These are phyloP conservation scores for Hemitrygon akajei DNA, from an alignment of 2,797 vertebrate genomes.

Conservation along the genomic window DNA sequence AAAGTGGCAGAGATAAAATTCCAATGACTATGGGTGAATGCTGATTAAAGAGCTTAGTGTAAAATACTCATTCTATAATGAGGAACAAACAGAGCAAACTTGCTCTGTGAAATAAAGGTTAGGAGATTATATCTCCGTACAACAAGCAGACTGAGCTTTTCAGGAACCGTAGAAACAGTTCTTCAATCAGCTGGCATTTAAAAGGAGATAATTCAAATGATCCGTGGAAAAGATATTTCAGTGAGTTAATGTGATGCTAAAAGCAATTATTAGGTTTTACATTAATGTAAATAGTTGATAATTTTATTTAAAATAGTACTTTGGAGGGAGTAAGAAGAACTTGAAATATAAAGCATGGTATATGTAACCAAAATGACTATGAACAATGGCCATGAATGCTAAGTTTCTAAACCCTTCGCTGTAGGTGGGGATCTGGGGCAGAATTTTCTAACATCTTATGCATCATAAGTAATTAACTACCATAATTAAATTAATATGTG, in stretches of 20 bases:
- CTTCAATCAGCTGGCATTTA: no score
- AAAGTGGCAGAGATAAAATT: not conserved
- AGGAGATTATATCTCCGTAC: no score
- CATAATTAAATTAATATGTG: not conserved
- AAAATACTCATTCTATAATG: not conserved
- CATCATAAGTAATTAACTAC: not conserved
- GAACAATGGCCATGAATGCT: not conserved
- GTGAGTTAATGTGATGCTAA: not conserved
- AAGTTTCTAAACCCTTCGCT: not conserved
- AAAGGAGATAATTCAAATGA: not conserved
- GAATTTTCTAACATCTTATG: not conserved
- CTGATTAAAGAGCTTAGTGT: not conserved
- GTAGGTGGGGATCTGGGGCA: not conserved
- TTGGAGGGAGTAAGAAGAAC: not conserved
- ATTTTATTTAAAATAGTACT: not conserved
- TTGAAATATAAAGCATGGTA: not conserved
- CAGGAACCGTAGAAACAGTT: not conserved
- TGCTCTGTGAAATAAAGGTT: not conserved
- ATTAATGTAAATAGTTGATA: not conserved
- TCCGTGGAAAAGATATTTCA: not conserved
- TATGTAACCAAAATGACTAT: no score
- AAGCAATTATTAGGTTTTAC: no score
- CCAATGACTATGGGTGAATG: not conserved
- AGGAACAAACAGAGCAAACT: not conserved
- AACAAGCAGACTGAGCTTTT: not conserved